Percentiles rank a stretch among this genome's conserved stretches.
Conservation (phyloP, 2,888 invertebrate genomes). For the Molanna angustata region DNA sequence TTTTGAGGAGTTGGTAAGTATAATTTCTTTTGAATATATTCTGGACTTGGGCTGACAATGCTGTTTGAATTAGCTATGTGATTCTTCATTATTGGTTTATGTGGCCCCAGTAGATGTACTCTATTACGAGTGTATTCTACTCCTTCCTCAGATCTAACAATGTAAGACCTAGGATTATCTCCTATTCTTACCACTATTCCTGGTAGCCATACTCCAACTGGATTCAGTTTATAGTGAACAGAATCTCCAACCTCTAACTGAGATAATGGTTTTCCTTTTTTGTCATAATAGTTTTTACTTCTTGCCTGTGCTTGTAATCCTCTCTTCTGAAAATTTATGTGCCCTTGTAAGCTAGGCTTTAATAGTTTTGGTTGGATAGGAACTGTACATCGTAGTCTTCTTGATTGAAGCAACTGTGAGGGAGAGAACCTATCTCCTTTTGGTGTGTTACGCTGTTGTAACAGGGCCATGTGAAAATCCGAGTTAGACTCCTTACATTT, state of each 20-base stretch:
- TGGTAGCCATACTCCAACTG: slow-evolving; percentile 1
- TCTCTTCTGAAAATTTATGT: not conserved
- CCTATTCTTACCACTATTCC: slow-evolving; percentile 1
- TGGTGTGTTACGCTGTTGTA: slow-evolving; percentile 3
- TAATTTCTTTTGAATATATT: no score
- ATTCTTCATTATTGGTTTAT: slow-evolving; percentile 4
- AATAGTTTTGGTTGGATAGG: not conserved
- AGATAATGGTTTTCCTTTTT: not conserved
- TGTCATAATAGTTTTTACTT: slow-evolving; percentile 5
- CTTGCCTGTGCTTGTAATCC: not conserved
- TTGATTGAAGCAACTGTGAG: slow-evolving; percentile 2
- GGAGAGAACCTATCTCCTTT: slow-evolving; percentile 3
- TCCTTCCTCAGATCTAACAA: not conserved
- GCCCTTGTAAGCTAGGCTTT: slow-evolving; percentile 1
- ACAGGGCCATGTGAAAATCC: not conserved
- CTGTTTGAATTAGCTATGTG: no score
- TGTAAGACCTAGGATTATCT: not conserved
- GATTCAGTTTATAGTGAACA: slow-evolving; percentile 1
- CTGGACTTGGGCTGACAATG: no score
- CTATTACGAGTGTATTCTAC: not conserved
- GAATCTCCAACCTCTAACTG: not conserved
- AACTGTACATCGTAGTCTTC: not conserved
- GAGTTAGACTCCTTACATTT: not conserved
- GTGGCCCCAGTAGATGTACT: slow-evolving; percentile 1
- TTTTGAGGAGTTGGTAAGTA: no score